Percentiles rank a stretch among this genome's conserved stretches.
These are phyloP conservation scores for Conger conger DNA, from an alignment of 2,113 vertebrate species.

Conservation along the genomic window DNA sequence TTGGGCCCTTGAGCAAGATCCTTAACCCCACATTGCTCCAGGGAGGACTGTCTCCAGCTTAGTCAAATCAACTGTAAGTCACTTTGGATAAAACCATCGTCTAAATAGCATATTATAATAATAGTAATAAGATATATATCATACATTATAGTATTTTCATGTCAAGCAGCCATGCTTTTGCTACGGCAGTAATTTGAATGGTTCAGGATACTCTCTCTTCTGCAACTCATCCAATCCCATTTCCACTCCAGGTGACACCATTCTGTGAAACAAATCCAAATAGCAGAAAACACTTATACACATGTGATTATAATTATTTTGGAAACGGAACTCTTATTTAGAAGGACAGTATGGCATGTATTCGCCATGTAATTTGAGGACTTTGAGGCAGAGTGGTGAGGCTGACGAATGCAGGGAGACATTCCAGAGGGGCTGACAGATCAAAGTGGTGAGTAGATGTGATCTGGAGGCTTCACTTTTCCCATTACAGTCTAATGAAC, in stretches of 20 bases:
- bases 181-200: not conserved
- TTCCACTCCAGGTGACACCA: not conserved
- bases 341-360: constrained; percentile 34
- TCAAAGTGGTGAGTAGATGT: constrained; percentile 47
- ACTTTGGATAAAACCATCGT: too few species aligned
- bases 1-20: too few species aligned
- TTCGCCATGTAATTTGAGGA: constrained; percentile 47
- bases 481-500: constrained; percentile 46
- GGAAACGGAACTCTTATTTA: not conserved
- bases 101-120: too few species aligned
- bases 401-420: constrained; percentile 53
- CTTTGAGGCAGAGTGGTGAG: constrained; percentile 43
- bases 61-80: too few species aligned
- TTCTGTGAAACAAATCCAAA: not conserved
- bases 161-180: not conserved
- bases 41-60: too few species aligned
- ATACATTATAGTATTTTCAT: not conserved
- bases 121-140: too few species aligned
- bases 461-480: constrained; percentile 36
- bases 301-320: not conserved
- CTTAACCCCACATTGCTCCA: too few species aligned
- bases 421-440: constrained; percentile 49
- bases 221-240: not conserved
- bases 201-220: not conserved
- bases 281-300: constrained; percentile 8